phyloP scores from a whole-genome alignment of 2,888 invertebrate species.

The Ceramica pisi region DNA sequence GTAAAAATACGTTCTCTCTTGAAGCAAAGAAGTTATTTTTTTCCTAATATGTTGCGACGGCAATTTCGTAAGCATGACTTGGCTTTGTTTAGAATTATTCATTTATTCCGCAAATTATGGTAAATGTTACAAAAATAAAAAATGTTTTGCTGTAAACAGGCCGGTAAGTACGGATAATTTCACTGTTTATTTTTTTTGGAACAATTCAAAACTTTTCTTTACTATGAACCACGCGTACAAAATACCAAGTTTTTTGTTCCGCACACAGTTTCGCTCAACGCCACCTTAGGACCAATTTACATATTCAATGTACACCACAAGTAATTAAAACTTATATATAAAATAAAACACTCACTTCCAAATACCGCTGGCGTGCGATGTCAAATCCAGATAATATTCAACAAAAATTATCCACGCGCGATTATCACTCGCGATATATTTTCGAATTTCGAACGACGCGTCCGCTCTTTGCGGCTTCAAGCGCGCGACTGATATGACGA shows the following conservation, averaged over 20 bases:
- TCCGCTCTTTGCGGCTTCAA: slow-evolving; percentile 65
- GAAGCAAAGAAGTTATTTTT: neutral
- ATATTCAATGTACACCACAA: slow-evolving; percentile 52
- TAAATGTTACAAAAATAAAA: slow-evolving; percentile 19
- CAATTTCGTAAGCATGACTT: slow-evolving; percentile 57
- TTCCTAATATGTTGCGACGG: slow-evolving; percentile 1
- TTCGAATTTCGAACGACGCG: slow-evolving; percentile 62
- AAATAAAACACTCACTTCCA: slow-evolving; percentile 57
- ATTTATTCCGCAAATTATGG: slow-evolving; percentile 50
- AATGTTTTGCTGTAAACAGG: neutral
- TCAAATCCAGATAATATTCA: slow-evolving; percentile 60
- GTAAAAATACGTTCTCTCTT: slow-evolving; percentile 11
- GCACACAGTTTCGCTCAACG: slow-evolving; percentile 64
- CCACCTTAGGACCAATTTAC: slow-evolving; percentile 54
- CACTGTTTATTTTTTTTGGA: slow-evolving; percentile 4
- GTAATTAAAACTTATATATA: slow-evolving; percentile 14
- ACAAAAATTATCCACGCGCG: slow-evolving; percentile 63
- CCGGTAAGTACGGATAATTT: neutral
- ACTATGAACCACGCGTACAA: slow-evolving; percentile 11
- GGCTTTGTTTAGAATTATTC: slow-evolving; percentile 56
- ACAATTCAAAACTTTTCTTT: slow-evolving; percentile 13
- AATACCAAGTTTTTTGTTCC: slow-evolving; percentile 33
- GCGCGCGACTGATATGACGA: slow-evolving; percentile 71
- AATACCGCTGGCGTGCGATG: slow-evolving; percentile 42
- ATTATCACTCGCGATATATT: slow-evolving; percentile 69